Base-by-base conservation (phyloP, 2,888 invertebrate species). In the Oegoconia quadripuncta region DNA sequence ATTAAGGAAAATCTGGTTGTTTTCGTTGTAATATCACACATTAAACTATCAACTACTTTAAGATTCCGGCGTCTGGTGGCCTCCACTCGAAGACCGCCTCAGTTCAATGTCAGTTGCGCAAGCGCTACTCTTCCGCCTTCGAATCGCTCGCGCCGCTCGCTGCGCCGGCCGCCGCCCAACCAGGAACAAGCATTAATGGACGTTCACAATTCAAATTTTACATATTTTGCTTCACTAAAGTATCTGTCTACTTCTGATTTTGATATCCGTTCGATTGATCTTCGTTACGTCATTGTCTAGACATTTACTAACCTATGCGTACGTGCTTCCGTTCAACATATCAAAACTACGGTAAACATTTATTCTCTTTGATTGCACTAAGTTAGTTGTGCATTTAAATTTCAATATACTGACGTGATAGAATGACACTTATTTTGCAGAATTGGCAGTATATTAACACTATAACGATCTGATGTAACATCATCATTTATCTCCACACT, bases 91-190 rank as follows among this genome's bases (percentile, higher is more conserved):
- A 70, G 73, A 74, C 66, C 65, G 72, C 60, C 55, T 60, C 64
- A 64, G 71, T 83, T 83, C 87, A 87, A 87, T 86, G 86, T 83
- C 86, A 83, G 76, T 84, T 86, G 84, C 84, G 86, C 80, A 86
- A 87, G 75, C 81, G 76, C 65, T 68, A 55, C 64, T 82, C 83
- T 83, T 84, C 83, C 84, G 83, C 81, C 71, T 75, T 74, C 69
- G 63, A 64, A 56, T 48, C 35, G 42, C 42, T 39, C 57, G 52
- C 61, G 59, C 60, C n/a, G n/a, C n/a, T n/a, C n/a, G n/a, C n/a
- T n/a, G n/a, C n/a, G n/a, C n/a, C n/a, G n/a, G n/a, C n/a, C n/a
- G n/a, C n/a, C 60, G 64, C 59, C 71, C 68, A 65, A 81, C 71
- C 74, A 79, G 78, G 75, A 80, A 74, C 74, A 52, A 48, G 34